Conservation (phyloP, 2,113 vertebrate genomes). For the Malurus melanocephalus region DNA sequence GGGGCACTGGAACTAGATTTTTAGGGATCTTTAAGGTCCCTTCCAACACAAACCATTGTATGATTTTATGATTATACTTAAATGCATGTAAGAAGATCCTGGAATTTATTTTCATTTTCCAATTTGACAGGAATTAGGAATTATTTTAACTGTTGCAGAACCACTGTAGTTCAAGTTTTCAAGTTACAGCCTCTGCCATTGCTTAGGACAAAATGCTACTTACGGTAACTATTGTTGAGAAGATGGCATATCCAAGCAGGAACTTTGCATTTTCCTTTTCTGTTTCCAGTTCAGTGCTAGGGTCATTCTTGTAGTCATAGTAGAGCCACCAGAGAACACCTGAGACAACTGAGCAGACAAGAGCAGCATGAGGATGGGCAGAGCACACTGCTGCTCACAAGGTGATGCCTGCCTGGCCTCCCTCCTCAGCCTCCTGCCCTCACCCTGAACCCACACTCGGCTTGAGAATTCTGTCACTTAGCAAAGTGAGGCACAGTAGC, state of each 20-base stretch:
- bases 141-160: not conserved
- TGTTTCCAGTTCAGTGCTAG: conserved; percentile 72
- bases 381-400: not conserved
- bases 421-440: rapidly evolving
- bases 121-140: not conserved
- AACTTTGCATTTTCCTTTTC: conserved; percentile 76
- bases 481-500: not conserved
- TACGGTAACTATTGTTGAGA: conserved; percentile 68
- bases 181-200: not conserved
- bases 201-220: conserved; percentile 19
- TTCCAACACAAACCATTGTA: not conserved
- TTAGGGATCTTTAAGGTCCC: not conserved
- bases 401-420: not conserved
- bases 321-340: conserved; percentile 80
- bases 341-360: conserved; percentile 72
- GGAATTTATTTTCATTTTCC: not conserved
- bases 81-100: not conserved
- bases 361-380: not conserved
- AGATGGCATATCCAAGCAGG: conserved; percentile 71
- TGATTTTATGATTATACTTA: not conserved
- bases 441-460: not conserved
- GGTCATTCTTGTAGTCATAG: conserved; percentile 68
- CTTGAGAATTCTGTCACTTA: rapidly evolving
- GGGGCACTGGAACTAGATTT: not conserved
- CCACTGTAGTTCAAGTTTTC: not conserved